phyloP scores from a whole-genome alignment of 2,797 vertebrate species.

The Setipinna tenuifilis region DNA sequence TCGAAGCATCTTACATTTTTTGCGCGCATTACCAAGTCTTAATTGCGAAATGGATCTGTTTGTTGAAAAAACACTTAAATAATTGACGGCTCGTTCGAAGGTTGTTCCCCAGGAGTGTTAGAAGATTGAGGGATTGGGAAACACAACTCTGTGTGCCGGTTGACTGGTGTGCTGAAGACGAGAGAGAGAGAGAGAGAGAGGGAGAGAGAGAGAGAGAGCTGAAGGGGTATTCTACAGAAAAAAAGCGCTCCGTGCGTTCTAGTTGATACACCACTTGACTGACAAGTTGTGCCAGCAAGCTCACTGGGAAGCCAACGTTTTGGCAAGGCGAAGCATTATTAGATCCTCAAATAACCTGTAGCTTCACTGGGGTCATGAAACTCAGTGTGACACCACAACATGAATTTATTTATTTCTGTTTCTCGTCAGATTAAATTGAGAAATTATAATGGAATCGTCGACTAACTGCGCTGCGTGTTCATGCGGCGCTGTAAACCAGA shows the following conservation, averaged over 20 bases:
- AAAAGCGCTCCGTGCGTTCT: neutral
- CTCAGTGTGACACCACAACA: neutral
- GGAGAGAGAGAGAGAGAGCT: neutral
- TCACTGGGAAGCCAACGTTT: neutral
- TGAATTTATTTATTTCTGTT: neutral
- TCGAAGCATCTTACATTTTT: conserved; percentile 14
- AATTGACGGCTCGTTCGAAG: conserved; percentile 40
- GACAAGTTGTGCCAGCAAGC: conserved; percentile 8
- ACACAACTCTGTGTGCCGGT: neutral
- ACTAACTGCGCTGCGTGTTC: neutral
- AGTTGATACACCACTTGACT: conserved; percentile 18
- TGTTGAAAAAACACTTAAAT: conserved; percentile 44
- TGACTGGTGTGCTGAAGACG: neutral
- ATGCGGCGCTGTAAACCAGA: neutral
- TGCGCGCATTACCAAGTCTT: conserved; percentile 34
- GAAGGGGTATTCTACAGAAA: neutral
- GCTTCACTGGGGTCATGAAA: neutral
- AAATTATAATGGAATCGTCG: neutral
- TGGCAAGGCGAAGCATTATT: neutral
- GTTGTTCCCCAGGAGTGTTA: conserved; percentile 18
- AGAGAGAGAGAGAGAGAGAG: neutral
- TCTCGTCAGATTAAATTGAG: neutral
- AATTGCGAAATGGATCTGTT: conserved; percentile 49
- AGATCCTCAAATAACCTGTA: conserved; percentile 3
- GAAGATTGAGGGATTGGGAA: conserved; percentile 4